Evolutionary conservation across 2,113 vertebrate species (phyloP), one percentile per base, ranked within the genome.

Genomic region (Paradoxurus hermaphroditus): DNA sequence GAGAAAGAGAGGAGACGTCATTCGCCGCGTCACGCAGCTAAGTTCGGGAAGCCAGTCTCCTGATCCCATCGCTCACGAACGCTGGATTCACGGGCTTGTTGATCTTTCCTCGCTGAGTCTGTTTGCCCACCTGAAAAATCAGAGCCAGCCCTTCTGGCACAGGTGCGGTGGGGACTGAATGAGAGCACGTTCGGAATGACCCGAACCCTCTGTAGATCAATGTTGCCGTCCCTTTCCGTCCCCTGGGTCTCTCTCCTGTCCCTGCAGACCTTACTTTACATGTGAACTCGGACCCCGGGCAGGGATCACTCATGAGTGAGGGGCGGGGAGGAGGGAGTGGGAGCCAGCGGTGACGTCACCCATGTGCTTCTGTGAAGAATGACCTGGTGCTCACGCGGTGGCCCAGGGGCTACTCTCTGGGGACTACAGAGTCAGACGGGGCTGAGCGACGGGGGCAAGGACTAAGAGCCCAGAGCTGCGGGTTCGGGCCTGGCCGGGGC

Each of bases 261-360:
- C 15, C 34, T 8, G n/a, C 18, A 90, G 91, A 41, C 78, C n/a
- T 68, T 51, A 44, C 63, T 59, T 12, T 77, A 59, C 34, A 34
- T 70, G 82, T 79, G 82, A 90, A 70, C 49, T 82, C 70, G 83
- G 94, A 53, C 19, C 51, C 81, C 1, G 1, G 83, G 36, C 41
- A 86, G 70, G 62, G 70, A 75, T 62, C 27, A 31, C 63, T 70
- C 39, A 29, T 2, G 11, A 68, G 9, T 23, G 82, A 90, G 56
- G 56, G 39, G 36, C 7, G 6, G 72, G 34, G 27, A 86, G 44
- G 65, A 75, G 72, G 53, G 36, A 59, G 49, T 19, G 44, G 68
- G 59, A 41, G 59, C 46, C 27, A 49, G 81, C 0, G 53, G 72
- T 91, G 97, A 98, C 25, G 88, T 97, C 83, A 83, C 21, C 1